These are phyloP conservation scores for Periplaneta americana DNA, from an alignment of 1,140 invertebrate species.

Conservation along the genomic window DNA sequence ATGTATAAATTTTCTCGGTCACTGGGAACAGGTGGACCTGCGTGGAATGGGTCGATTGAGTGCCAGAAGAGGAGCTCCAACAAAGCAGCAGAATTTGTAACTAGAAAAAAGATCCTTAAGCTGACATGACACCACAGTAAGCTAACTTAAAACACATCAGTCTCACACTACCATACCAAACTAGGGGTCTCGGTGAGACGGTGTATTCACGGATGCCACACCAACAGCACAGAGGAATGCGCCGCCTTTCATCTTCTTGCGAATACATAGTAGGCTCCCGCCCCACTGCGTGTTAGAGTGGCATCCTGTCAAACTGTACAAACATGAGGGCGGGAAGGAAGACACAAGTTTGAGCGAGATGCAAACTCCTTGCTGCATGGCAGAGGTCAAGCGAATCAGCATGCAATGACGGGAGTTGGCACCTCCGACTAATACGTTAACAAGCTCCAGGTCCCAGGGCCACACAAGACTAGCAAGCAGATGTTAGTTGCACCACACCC, in stretches of 20 bases:
- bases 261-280: not conserved
- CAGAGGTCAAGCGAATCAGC: too few relatives aligned
- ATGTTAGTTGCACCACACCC: not conserved
- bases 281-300: not conserved
- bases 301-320: not conserved
- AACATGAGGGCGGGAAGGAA: not conserved
- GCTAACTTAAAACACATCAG: not conserved
- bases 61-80: not conserved
- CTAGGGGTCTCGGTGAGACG: not conserved
- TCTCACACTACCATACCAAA: not conserved
- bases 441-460: not conserved
- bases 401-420: not conserved
- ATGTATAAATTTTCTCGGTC: not conserved
- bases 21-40: not conserved
- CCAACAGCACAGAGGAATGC: not conserved
- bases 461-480: not conserved
- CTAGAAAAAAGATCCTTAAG: not conserved
- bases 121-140: not conserved
- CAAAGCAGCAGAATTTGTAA: not conserved
- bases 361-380: not conserved
- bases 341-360: not conserved
- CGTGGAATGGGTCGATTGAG: not conserved
- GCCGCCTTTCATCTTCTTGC: not conserved
- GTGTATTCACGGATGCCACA: not conserved
- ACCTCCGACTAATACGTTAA: not conserved